A percentile compares a stretch with the other conserved stretches of the same genome.
phyloP scores from a whole-genome alignment of 92 coral and sea anemone genomes.

The Scolanthus callimorphus region DNA sequence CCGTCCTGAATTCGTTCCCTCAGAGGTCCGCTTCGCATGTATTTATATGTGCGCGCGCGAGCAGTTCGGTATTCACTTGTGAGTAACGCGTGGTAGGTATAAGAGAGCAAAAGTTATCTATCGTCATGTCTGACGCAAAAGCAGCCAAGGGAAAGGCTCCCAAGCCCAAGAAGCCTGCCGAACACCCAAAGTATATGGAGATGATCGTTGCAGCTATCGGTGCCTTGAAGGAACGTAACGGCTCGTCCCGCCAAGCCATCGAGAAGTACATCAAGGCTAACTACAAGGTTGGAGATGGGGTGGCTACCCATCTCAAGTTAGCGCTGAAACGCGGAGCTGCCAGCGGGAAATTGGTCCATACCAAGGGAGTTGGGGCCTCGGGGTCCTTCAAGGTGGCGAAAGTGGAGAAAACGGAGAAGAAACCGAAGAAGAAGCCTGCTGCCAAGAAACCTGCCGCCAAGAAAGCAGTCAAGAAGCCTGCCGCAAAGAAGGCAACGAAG shows the following conservation, averaged over 20 bases:
- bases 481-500: slow-evolving; percentile 17
- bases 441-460: slow-evolving; percentile 27
- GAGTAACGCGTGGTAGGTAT: neutral
- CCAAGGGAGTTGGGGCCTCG: slow-evolving; percentile 50
- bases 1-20: neutral
- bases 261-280: slow-evolving; percentile 61
- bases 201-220: slow-evolving; percentile 57
- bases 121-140: slow-evolving; percentile 14
- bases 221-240: slow-evolving; percentile 31
- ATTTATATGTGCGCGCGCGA: neutral
- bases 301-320: slow-evolving; percentile 29
- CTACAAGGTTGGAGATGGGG: slow-evolving; percentile 36
- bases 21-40: slow-evolving; percentile 13
- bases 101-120: neutral
- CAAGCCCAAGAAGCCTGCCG: slow-evolving; percentile 41
- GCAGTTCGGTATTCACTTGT: neutral
- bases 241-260: slow-evolving; percentile 81
- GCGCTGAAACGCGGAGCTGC: slow-evolving; percentile 39
- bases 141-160: too few relatives aligned
- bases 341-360: slow-evolving; percentile 23
- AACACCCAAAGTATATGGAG: slow-evolving; percentile 47
- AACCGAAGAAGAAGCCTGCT: slow-evolving; percentile 30
- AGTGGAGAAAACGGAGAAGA: slow-evolving; percentile 13
- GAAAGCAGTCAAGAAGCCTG: slow-evolving; percentile 24
- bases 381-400: slow-evolving; percentile 51